phyloP scores from a whole-genome alignment of 2,888 invertebrate genomes.

The Endotricha flammealis region DNA sequence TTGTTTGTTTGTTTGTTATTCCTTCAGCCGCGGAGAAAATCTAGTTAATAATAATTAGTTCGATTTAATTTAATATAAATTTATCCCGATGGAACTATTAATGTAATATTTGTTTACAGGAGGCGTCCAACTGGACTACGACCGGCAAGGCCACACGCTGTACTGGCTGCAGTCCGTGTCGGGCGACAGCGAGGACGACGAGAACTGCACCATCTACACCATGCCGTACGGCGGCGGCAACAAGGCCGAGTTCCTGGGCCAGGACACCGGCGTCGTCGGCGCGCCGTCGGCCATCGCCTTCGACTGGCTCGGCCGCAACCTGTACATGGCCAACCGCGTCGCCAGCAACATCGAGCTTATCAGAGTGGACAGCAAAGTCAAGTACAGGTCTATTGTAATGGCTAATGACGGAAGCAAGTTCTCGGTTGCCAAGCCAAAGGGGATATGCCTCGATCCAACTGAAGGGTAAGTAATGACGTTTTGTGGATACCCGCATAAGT shows the following conservation, averaged over 20 bases:
- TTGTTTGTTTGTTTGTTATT: too few species aligned
- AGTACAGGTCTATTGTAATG: slow-evolving; percentile 90
- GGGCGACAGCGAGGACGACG: slow-evolving; percentile 83
- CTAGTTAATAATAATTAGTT: too few species aligned
- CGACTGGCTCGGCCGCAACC: slow-evolving; percentile 97
- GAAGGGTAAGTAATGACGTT: slow-evolving; percentile 81
- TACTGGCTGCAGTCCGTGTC: slow-evolving; percentile 90
- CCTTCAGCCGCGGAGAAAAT: neutral
- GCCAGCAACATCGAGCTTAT: slow-evolving; percentile 95
- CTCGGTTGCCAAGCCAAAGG: slow-evolving; percentile 92
- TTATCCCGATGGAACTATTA: too few species aligned
- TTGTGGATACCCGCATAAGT: neutral
- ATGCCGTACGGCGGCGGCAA: slow-evolving; percentile 92
- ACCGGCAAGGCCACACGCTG: slow-evolving; percentile 88
- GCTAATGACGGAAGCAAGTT: slow-evolving; percentile 92
- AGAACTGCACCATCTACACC: slow-evolving; percentile 91
- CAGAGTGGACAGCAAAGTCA: slow-evolving; percentile 89
- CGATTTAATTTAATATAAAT: too few species aligned
- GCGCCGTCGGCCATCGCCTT: slow-evolving; percentile 95
- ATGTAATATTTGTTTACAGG: slow-evolving; percentile 72
- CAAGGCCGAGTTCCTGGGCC: slow-evolving; percentile 83
- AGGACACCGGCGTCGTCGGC: slow-evolving; percentile 91
- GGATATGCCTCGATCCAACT: slow-evolving; percentile 93
- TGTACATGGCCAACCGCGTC: slow-evolving; percentile 93
- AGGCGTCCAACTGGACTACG: slow-evolving; percentile 94